Conservation (phyloP, 1,140 invertebrate species). For the Orussus abietinus region DNA sequence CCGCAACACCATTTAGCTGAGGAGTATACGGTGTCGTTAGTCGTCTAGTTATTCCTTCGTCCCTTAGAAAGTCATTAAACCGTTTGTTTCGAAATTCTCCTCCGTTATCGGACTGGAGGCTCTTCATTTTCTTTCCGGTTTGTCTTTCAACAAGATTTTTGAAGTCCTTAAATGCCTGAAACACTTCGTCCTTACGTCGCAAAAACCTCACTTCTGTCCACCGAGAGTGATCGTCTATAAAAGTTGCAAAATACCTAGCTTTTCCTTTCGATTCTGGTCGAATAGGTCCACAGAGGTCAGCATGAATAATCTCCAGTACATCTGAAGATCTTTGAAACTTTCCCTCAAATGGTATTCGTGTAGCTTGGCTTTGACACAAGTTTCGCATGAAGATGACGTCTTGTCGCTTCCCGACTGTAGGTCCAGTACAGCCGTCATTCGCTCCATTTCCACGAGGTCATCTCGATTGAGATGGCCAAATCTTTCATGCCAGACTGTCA, state of each 20-base stretch:
- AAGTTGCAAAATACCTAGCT: conserved; percentile 39
- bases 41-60: conserved; percentile 8
- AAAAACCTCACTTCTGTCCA: conserved; percentile 21
- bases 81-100: conserved; percentile 21
- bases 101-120: conserved; percentile 30
- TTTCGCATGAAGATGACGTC: conserved; percentile 26
- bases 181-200: conserved; percentile 23
- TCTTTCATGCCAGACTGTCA: conserved; percentile 7
- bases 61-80: conserved; percentile 14
- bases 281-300: conserved; percentile 41
- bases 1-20: conserved; percentile 32
- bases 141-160: conserved; percentile 24
- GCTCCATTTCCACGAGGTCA: conserved; percentile 8
- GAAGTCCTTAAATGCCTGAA: conserved; percentile 22
- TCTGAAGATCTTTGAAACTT: conserved; percentile 19
- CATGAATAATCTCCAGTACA: conserved; percentile 35
- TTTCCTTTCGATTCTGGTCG: conserved; percentile 26
- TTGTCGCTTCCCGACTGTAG: conserved; percentile 23
- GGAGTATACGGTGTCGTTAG: conserved; percentile 13
- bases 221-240: conserved; percentile 40
- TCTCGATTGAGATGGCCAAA: conserved; percentile 16
- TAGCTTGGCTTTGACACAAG: conserved; percentile 20
- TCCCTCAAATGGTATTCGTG: conserved; percentile 23
- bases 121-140: conserved; percentile 24
- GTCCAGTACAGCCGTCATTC: conserved; percentile 8